Base-by-base conservation (phyloP, 23 tunicate species). In the Styela plicata region DNA sequence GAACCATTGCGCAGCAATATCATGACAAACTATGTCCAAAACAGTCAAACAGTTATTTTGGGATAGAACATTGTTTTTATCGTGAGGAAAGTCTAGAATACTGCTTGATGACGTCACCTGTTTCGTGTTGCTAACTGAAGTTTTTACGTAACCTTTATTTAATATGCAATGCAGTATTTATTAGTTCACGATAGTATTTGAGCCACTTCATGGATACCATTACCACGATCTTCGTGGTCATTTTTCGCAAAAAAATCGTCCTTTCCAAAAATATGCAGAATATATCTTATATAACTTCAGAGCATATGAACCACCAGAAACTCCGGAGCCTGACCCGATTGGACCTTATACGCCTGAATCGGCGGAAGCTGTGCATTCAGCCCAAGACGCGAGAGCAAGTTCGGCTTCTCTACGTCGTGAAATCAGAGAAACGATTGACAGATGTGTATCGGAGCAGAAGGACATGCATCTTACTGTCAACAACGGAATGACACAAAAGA, bases 301-400 rank as follows among this genome's bases (percentile, higher is more conserved):
- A 63, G 83, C 79, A 34, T 90, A 90, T 70, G 96, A 90, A 35
- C 84, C 84, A 27, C 96, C 96, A 36, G 83, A 77, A 61, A 90
- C 89, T 2, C 96, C 96, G 30, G 97, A 91, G 74, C 90, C 90
- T 0, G 97, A 91, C 73, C 97, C 97, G 20, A 86, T 91, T 83
- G 97, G 97, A 31, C 90, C 90, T 2, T 91, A 82, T 78, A 91
- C 97, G 3, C 97, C 97, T 24, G 97, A 91, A 79, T 90, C 97
- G 0, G 97, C 97, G 0, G 97, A 91, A 77, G 97, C 97, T 44
- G 73, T 91, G 82, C 97, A 86, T 73, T 78, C 87, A 62, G 87
- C 97, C 16, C 24, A 69, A 3, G 90, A 86, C 35, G 90, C 88
- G 33, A 80, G 90, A 20, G 74, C 84, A 26, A 91, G 90, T 36